Percentiles rank a stretch among this genome's conserved stretches.
These are phyloP conservation scores for Margarornis squamiger DNA, from an alignment of 2,797 vertebrate species.

Conservation along the genomic window DNA sequence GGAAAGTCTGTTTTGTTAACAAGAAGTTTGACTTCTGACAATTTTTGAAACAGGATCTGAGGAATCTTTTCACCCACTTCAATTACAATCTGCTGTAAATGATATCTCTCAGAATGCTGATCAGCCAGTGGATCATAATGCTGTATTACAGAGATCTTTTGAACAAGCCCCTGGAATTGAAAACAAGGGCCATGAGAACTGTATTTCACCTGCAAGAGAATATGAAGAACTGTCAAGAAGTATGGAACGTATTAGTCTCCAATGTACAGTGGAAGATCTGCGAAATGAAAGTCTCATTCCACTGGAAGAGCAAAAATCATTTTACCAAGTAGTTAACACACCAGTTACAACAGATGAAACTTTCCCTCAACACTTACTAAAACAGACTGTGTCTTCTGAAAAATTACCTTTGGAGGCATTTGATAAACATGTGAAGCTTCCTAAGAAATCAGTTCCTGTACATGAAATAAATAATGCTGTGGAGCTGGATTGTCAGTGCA, in stretches of 20 bases:
- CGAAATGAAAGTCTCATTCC: slow-evolving; percentile 12
- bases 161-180: slow-evolving; percentile 45
- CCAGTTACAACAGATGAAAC: slow-evolving; percentile 38
- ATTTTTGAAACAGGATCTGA: slow-evolving; percentile 59
- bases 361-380: background rate
- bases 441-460: background rate
- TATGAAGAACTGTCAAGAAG: slow-evolving; percentile 8
- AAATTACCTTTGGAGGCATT: background rate
- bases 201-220: background rate
- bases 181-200: background rate
- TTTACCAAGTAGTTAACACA: slow-evolving; percentile 63
- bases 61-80: slow-evolving; percentile 78
- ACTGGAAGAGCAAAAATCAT: slow-evolving; percentile 49
- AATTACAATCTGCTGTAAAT: slow-evolving; percentile 76
- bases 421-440: background rate
- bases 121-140: background rate
- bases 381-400: slow-evolving; percentile 23
- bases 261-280: slow-evolving; percentile 59
- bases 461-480: background rate
- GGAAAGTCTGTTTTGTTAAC: background rate
- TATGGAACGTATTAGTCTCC: slow-evolving; percentile 13
- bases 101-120: slow-evolving; percentile 49
- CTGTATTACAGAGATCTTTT: slow-evolving; percentile 25
- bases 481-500: background rate
- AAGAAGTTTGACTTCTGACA: background rate